These are phyloP conservation scores for Rhagoletis zephyria DNA, from an alignment of 1,140 invertebrate species.

Conservation along the genomic window DNA sequence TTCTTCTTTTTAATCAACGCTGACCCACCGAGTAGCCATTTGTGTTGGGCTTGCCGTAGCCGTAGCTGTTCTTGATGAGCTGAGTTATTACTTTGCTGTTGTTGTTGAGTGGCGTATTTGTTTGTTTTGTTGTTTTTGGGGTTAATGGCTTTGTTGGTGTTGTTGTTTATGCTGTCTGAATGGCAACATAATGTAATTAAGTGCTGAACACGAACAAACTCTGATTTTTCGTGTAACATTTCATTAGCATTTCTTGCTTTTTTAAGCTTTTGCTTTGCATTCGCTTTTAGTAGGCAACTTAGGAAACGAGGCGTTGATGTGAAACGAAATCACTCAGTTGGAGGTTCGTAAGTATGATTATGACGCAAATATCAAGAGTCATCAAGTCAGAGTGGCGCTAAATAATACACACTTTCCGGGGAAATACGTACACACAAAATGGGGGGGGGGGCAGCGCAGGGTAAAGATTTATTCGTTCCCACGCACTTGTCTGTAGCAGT, in stretches of 20 bases:
- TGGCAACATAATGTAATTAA: conserved; percentile 26
- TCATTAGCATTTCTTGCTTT: conserved; percentile 21
- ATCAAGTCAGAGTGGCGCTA: not conserved
- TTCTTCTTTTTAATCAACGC: not conserved
- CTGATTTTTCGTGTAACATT: conserved; percentile 35
- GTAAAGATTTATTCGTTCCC: not conserved
- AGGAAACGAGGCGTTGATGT: not conserved
- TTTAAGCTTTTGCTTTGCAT: not conserved
- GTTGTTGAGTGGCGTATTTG: not conserved
- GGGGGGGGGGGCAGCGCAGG: too few relatives aligned
- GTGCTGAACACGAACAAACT: conserved; percentile 4
- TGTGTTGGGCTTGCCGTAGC: not conserved
- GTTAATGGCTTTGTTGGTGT: not conserved
- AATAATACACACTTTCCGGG: not conserved
- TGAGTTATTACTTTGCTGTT: not conserved
- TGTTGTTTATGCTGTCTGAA: not conserved
- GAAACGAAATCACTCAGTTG: not conserved
- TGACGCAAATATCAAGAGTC: not conserved
- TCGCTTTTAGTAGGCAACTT: not conserved
- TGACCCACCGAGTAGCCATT: not conserved
- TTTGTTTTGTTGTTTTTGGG: too few relatives aligned
- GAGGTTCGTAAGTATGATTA: not conserved
- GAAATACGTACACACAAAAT: not conserved
- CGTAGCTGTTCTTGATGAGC: not conserved
- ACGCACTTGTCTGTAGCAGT: not conserved